Conservation (phyloP, 2,113 vertebrate genomes). For the Actenoides hombroni region DNA sequence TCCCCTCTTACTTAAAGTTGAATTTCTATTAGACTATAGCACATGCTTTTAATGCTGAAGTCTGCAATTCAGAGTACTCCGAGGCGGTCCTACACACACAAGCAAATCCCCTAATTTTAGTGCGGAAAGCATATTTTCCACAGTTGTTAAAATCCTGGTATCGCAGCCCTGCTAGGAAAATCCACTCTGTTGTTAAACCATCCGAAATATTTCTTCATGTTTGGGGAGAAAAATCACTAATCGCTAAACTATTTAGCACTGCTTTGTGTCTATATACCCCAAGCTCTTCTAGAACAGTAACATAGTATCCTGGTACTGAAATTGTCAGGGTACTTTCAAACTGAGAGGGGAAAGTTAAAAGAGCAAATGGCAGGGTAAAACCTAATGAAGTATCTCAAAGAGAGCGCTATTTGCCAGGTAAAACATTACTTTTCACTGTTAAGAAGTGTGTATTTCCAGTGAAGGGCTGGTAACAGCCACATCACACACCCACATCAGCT, state of each 20-base stretch:
- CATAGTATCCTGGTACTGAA: neutral
- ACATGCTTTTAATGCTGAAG: neutral
- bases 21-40: neutral
- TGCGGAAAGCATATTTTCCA: slow-evolving; percentile 28
- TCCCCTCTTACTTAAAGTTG: neutral
- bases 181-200: slow-evolving; percentile 15
- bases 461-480: neutral
- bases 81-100: neutral
- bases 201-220: slow-evolving; percentile 29
- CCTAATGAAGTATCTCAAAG: neutral
- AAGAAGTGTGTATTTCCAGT: neutral
- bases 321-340: neutral
- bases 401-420: neutral
- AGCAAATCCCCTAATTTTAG: slow-evolving; percentile 5
- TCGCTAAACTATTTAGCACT: neutral
- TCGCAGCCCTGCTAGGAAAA: neutral
- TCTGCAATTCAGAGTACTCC: neutral
- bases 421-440: neutral
- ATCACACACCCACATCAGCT: neutral
- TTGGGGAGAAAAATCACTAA: slow-evolving; percentile 40
- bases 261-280: neutral
- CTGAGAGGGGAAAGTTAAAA: neutral
- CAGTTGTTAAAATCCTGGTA: slow-evolving; percentile 12
- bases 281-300: neutral
- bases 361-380: neutral